Conservation (phyloP, 1,140 invertebrate genomes). For the Linepithema humile region DNA sequence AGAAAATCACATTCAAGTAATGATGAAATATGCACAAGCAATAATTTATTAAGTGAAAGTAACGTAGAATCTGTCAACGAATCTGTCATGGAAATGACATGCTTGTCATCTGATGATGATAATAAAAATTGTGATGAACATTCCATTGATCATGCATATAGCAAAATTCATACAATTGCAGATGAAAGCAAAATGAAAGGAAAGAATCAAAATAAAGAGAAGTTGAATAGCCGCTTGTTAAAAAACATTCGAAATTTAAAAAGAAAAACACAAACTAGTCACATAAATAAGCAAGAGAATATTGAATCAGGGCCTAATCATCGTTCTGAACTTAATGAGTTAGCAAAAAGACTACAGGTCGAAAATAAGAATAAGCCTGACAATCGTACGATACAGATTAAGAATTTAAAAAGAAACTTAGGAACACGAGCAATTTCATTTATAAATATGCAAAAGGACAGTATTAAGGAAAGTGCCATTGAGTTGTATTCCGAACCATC, state of each 20-base stretch:
- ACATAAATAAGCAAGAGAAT: background rate
- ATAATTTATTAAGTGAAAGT: background rate
- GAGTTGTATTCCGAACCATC: background rate
- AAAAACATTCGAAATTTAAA: constrained; percentile 44
- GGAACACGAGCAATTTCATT: background rate
- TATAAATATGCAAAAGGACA: background rate
- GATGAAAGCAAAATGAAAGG: background rate
- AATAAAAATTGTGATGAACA: background rate
- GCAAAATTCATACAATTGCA: background rate
- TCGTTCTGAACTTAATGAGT: background rate
- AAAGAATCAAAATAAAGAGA: background rate
- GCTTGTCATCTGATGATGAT: background rate
- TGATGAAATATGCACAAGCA: background rate
- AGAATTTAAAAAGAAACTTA: background rate
- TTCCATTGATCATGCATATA: background rate
- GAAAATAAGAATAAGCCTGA: background rate
- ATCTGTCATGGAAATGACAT: no score
- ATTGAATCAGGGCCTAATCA: background rate
- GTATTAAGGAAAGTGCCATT: no score
- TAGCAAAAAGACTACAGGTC: background rate
- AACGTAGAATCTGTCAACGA: background rate
- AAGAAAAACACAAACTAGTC: background rate
- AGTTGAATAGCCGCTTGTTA: background rate
- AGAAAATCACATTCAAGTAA: background rate
- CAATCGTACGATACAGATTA: background rate